phyloP scores from a whole-genome alignment of 2,113 vertebrate genomes.

The Salvelinus alpinus region DNA sequence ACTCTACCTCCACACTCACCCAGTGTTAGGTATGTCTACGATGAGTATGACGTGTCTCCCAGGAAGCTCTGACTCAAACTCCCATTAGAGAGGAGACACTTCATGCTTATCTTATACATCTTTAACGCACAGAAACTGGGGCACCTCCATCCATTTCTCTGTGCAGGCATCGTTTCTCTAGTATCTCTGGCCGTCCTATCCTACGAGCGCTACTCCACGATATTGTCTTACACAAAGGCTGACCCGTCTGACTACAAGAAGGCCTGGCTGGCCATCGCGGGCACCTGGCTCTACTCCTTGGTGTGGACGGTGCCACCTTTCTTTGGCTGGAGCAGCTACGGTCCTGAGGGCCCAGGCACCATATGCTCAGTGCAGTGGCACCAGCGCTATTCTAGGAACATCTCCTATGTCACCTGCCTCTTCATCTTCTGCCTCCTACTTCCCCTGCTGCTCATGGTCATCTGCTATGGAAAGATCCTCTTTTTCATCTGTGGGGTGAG shows the following conservation, averaged over 20 bases:
- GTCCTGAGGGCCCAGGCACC: no score
- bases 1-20: not conserved
- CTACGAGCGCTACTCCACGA: constrained; percentile 32
- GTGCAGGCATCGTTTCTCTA: constrained; percentile 44
- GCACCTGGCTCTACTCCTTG: not conserved
- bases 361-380: no score
- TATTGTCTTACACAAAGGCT: constrained; percentile 20
- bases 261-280: constrained; percentile 26
- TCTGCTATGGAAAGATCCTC: constrained; percentile 23
- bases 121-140: no score
- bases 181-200: constrained; percentile 36
- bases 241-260: constrained; percentile 31
- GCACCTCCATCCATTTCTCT: not conserved
- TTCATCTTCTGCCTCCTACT: constrained; percentile 37
- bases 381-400: not conserved
- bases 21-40: no score
- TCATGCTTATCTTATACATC: no score
- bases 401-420: constrained; percentile 45
- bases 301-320: no score
- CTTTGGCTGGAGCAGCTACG: no score
- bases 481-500: constrained; percentile 27
- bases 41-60: no score
- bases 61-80: no score
- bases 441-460: constrained; percentile 37
- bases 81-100: no score